These are phyloP conservation scores for Diabrotica virgifera DNA, from an alignment of 1,140 invertebrate genomes.

Conservation along the genomic window DNA sequence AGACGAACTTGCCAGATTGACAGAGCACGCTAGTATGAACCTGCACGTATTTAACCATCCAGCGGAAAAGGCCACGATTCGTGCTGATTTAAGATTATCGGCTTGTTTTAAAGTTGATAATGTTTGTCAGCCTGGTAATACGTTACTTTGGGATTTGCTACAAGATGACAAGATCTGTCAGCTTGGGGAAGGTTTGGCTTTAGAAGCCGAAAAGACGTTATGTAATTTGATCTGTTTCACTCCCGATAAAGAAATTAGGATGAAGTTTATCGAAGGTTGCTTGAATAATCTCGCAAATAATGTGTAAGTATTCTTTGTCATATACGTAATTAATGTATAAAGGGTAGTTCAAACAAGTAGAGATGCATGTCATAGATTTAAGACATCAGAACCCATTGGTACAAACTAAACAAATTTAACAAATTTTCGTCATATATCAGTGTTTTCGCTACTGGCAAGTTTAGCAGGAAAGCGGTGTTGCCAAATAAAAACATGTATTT, in stretches of 20 bases:
- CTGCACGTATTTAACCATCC: conserved; percentile 49
- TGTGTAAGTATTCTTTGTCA: conserved; percentile 51
- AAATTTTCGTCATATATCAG: too few species aligned
- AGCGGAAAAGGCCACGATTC: conserved; percentile 42
- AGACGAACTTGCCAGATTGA: conserved; percentile 79
- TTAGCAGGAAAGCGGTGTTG: too few species aligned
- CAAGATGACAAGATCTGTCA: conserved; percentile 87
- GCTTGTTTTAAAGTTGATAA: conserved; percentile 69
- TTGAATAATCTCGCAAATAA: conserved; percentile 86
- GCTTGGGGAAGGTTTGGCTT: conserved; percentile 80
- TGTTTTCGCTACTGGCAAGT: too few species aligned
- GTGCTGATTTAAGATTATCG: conserved; percentile 44
- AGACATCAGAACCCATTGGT: too few species aligned
- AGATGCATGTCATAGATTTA: too few species aligned
- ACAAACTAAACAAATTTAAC: too few species aligned
- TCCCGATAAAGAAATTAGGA: conserved; percentile 80
- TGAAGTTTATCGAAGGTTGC: conserved; percentile 94
- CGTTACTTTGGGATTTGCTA: conserved; percentile 88
- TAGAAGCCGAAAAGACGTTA: conserved; percentile 88
- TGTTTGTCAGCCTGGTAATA: conserved; percentile 85
- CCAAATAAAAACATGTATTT: too few species aligned
- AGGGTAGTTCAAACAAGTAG: too few species aligned
- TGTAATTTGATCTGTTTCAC: conserved; percentile 87
- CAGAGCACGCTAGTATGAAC: conserved; percentile 56
- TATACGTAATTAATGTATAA: too few species aligned